These are phyloP conservation scores for Calvadosia cruxmelitensis DNA, from an alignment of 30 jellyfish, hydroid and myxozoan genomes.

Conservation along the genomic window DNA sequence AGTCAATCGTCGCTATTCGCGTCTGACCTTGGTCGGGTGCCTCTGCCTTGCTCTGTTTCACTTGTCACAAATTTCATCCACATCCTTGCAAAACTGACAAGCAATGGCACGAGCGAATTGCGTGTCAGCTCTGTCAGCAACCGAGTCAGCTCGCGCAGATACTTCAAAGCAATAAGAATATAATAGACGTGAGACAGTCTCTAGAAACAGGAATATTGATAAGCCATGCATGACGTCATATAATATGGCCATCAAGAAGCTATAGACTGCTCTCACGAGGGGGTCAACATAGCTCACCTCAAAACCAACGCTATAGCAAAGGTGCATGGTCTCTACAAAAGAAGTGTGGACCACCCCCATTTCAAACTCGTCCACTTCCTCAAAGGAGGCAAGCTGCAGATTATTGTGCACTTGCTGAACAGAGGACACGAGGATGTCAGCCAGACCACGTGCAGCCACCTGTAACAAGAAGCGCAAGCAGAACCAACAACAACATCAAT, in stretches of 20 bases:
- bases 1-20: not conserved
- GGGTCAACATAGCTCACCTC: conserved; percentile 45
- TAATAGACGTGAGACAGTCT: no score
- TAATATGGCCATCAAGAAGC: no score
- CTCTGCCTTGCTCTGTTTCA: conserved; percentile 65
- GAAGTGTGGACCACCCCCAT: conserved; percentile 21
- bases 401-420: conserved; percentile 42
- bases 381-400: conserved; percentile 14
- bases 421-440: conserved; percentile 53
- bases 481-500: no score
- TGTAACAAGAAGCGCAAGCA: no score
- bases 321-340: conserved; percentile 76
- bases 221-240: no score
- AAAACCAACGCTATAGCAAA: conserved; percentile 73
- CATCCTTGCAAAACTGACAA: conserved; percentile 42
- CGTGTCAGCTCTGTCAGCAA: conserved; percentile 33
- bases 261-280: no score
- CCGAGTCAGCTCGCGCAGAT: conserved; percentile 77
- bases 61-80: conserved; percentile 80
- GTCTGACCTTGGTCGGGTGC: conserved; percentile 76
- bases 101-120: conserved; percentile 30
- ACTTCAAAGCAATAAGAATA: conserved; percentile 41
- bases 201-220: no score
- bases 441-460: conserved; percentile 64
- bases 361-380: conserved; percentile 47